phyloP scores from a whole-genome alignment of 2,797 vertebrate genomes.

The Catostomus latipinnis region DNA sequence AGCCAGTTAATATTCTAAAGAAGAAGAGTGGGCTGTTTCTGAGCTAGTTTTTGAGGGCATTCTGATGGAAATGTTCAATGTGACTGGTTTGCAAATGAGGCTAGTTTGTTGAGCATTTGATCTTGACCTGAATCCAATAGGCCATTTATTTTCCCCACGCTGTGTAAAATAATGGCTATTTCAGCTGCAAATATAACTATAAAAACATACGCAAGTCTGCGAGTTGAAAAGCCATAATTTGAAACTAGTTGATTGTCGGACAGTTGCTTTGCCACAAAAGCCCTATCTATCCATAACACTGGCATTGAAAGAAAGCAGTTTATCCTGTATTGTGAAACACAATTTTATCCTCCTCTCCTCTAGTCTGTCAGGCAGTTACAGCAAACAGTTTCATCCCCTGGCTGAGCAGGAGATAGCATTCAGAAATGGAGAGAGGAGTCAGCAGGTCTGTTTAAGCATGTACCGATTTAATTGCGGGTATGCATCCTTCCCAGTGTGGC shows the following conservation, averaged over 20 bases:
- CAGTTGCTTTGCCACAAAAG: neutral
- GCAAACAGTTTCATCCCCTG: conserved; percentile 1
- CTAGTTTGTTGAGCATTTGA: conserved; percentile 21
- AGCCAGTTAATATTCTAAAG: neutral
- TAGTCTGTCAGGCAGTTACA: conserved; percentile 29
- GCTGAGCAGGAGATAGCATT: conserved; percentile 16
- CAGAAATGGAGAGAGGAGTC: conserved; percentile 1
- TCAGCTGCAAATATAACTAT: conserved; percentile 11
- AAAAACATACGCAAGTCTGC: neutral
- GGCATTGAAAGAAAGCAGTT: conserved; percentile 21
- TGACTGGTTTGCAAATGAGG: neutral
- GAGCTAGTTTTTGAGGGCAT: neutral
- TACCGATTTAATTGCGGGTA: conserved; percentile 41
- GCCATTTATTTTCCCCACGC: conserved; percentile 13
- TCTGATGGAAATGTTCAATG: conserved; percentile 23
- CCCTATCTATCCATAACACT: conserved; percentile 8
- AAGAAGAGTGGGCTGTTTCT: neutral
- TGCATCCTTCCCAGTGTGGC: conserved; percentile 18
- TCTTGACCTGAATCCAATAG: conserved; percentile 34
- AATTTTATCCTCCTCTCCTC: conserved; percentile 9
- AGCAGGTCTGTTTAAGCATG: conserved; percentile 31
- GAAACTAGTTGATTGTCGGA: conserved; percentile 28
- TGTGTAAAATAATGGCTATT: conserved; percentile 25
- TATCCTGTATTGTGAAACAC: neutral
- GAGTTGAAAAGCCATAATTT: neutral